Evolutionary conservation across 1,140 invertebrate species (phyloP).

Genomic region (Bombyx mandarina): DNA sequence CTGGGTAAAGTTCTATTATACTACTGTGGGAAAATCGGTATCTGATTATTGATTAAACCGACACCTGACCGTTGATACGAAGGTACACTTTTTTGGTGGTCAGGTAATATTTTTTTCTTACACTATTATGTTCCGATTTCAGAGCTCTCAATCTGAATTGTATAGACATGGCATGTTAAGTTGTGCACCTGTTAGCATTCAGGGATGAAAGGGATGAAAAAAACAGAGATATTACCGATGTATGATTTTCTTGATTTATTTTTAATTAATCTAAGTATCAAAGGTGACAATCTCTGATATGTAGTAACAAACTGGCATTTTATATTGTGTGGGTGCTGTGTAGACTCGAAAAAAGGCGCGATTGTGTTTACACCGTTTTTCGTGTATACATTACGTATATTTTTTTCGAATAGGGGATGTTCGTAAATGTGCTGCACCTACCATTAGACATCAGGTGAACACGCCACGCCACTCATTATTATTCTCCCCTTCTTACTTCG

Average conservation of each 20-base stretch:
- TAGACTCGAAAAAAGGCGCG: no score
- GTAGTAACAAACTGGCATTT: neutral
- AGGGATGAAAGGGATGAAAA: slow-evolving; percentile 13
- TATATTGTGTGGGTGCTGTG: no score
- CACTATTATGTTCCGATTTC: neutral
- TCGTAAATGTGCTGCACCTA: slow-evolving; percentile 9
- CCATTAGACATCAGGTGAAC: slow-evolving; percentile 24
- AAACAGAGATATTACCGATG: slow-evolving; percentile 8
- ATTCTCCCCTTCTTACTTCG: slow-evolving; percentile 25
- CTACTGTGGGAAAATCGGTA: slow-evolving; percentile 34
- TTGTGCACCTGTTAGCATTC: slow-evolving; percentile 17
- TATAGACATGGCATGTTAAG: neutral
- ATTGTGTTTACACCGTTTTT: neutral
- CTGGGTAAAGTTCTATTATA: neutral
- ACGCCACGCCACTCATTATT: slow-evolving; percentile 25
- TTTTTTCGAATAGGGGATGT: neutral
- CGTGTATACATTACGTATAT: neutral
- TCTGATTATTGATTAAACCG: slow-evolving; percentile 27
- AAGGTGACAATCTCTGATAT: neutral
- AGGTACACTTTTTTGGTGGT: slow-evolving; percentile 23
- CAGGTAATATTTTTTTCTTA: slow-evolving; percentile 36
- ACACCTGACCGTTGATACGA: slow-evolving; percentile 32
- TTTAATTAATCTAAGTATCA: neutral
- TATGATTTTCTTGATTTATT: neutral
- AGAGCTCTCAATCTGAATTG: neutral